These are phyloP conservation scores for Cephalopholis sonnerati DNA, from an alignment of 2,113 vertebrate genomes.

Conservation along the genomic window DNA sequence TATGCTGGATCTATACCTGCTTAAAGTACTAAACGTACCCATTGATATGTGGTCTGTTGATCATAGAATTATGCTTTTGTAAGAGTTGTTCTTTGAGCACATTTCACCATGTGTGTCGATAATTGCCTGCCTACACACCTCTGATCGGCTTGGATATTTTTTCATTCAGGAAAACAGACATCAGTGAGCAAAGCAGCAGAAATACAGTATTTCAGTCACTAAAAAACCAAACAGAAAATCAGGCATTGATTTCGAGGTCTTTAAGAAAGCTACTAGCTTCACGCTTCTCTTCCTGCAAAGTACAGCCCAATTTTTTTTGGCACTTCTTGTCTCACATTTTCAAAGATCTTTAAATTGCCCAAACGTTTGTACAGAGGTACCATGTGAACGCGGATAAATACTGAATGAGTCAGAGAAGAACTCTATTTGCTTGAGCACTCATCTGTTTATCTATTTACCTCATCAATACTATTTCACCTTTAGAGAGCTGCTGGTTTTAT, in stretches of 20 bases:
- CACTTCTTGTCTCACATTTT: neutral
- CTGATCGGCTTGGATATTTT: neutral
- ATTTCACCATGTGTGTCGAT: neutral
- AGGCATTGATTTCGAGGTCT: conserved; percentile 1
- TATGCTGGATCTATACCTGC: too few relatives aligned
- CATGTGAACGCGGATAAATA: neutral
- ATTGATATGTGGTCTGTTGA: neutral
- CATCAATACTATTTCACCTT: conserved; percentile 46
- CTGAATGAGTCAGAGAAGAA: conserved; percentile 10
- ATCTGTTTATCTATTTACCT: conserved; percentile 51
- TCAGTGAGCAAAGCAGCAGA: neutral
- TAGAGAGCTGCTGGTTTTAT: conserved; percentile 35
- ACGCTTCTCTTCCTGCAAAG: conserved; percentile 1
- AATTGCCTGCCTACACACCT: neutral
- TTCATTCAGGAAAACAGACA: neutral
- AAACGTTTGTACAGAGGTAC: conserved; percentile 3
- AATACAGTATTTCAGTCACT: neutral
- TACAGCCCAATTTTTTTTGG: neutral
- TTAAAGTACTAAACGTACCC: too few relatives aligned
- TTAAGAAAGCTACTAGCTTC: neutral
- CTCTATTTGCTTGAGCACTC: conserved; percentile 30
- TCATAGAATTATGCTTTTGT: neutral
- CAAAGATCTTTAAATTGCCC: neutral
- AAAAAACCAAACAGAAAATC: neutral
- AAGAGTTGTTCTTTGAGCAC: neutral